A percentile compares a stretch with the other conserved stretches of the same genome.
Conservation (phyloP, 2,113 vertebrate species). For the Oenanthe oenanthe region DNA sequence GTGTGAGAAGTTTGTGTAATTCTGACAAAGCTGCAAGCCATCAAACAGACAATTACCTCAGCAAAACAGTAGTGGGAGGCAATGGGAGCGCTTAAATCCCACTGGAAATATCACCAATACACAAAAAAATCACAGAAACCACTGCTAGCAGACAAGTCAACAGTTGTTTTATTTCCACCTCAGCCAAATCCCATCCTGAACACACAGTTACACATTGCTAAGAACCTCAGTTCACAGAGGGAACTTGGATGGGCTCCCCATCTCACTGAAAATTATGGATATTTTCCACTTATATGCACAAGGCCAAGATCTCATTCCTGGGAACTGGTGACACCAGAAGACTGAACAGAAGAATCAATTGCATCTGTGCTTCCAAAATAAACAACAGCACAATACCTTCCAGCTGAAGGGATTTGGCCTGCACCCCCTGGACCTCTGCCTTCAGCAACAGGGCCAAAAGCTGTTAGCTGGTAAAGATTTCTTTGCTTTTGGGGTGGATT, state of each 20-base stretch:
- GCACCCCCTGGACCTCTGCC: not conserved
- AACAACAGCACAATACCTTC: constrained; percentile 43
- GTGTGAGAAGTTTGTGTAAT: not conserved
- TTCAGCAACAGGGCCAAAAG: not conserved
- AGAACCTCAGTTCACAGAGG: not conserved
- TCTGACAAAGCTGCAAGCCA: not conserved
- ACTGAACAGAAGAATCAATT: not conserved
- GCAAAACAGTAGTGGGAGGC: not conserved
- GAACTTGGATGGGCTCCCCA: not conserved
- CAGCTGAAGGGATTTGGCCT: constrained; percentile 47
- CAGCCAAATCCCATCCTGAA: not conserved
- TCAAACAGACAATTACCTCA: not conserved
- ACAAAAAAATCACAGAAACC: not conserved
- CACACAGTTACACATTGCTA: not conserved
- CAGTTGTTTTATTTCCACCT: not conserved
- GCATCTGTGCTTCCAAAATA: constrained; percentile 33
- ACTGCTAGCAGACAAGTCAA: not conserved
- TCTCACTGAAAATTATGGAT: not conserved
- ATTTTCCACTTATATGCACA: not conserved
- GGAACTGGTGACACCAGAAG: not conserved
- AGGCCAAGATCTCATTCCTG: not conserved
- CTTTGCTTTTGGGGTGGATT: not conserved
- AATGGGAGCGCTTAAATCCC: not conserved
- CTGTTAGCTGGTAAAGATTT: not conserved
- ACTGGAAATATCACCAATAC: not conserved